phyloP scores from a whole-genome alignment of 2,888 invertebrate genomes.

The Spisula solida region DNA sequence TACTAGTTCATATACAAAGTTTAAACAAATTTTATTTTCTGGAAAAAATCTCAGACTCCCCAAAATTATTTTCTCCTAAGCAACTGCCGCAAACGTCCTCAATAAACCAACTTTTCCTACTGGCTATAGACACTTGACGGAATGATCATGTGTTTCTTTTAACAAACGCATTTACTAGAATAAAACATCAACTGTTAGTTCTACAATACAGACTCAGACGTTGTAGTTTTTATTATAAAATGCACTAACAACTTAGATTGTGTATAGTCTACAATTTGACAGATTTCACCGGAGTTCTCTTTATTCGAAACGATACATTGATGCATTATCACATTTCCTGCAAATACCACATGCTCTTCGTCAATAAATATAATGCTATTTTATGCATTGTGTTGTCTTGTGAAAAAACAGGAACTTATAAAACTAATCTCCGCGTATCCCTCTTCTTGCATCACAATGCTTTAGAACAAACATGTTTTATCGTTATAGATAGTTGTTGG shows the following conservation, averaged over 20 bases:
- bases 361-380: conserved; percentile 4
- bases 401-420: background rate
- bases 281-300: background rate
- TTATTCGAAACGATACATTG: background rate
- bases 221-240: background rate
- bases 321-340: background rate
- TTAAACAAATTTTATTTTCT: no score
- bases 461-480: background rate
- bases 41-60: no score
- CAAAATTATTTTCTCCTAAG: no score
- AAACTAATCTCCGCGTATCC: background rate
- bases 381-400: background rate
- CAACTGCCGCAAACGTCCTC: no score
- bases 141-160: no score
- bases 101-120: no score
- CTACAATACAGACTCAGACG: background rate
- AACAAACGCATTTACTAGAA: no score
- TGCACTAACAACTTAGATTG: background rate
- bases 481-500: background rate
- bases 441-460: background rate
- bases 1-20: no score
- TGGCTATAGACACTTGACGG: no score
- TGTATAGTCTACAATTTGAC: conserved; percentile 10
- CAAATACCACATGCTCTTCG: background rate
- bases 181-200: background rate